Evolutionary conservation across 2,888 invertebrate species (phyloP).

Genomic region (Malachius bipustulatus): DNA sequence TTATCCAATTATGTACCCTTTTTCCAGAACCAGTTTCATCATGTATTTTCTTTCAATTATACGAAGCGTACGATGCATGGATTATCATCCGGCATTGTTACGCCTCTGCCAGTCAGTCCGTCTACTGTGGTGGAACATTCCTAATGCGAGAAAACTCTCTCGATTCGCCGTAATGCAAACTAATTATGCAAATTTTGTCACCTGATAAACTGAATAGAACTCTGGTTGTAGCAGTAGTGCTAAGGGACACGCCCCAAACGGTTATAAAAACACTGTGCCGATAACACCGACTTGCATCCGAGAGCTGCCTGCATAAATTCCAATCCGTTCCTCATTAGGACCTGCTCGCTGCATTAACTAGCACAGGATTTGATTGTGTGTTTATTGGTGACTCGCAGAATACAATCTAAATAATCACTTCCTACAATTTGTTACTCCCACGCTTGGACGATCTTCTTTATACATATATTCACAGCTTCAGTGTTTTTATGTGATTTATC

Average conservation of each 20-base stretch:
- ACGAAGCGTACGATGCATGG: too few relatives aligned
- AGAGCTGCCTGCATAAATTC: conserved; percentile 23
- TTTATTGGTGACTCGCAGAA: conserved; percentile 20
- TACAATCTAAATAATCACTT: too few relatives aligned
- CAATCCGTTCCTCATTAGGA: conserved; percentile 22
- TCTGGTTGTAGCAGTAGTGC: too few relatives aligned
- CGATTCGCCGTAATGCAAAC: conserved; percentile 24
- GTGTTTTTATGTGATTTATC: too few relatives aligned
- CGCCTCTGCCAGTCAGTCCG: conserved; percentile 1
- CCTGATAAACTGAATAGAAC: conserved; percentile 29
- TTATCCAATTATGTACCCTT: too few relatives aligned
- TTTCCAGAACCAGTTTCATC: too few relatives aligned
- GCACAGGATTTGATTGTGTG: conserved; percentile 21
- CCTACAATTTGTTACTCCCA: too few relatives aligned
- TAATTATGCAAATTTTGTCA: conserved; percentile 30
- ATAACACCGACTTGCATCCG: conserved; percentile 15
- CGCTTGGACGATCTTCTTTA: too few relatives aligned
- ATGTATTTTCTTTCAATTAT: too few relatives aligned
- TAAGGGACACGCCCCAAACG: conserved; percentile 21
- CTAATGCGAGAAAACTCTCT: conserved; percentile 15
- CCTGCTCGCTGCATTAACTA: conserved; percentile 20
- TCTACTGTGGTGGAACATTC: too few relatives aligned
- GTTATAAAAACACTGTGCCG: conserved; percentile 21
- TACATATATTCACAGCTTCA: too few relatives aligned
- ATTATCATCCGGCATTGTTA: too few relatives aligned